phyloP scores from a whole-genome alignment of 1,140 invertebrate species.

The Drosophila biarmipes region DNA sequence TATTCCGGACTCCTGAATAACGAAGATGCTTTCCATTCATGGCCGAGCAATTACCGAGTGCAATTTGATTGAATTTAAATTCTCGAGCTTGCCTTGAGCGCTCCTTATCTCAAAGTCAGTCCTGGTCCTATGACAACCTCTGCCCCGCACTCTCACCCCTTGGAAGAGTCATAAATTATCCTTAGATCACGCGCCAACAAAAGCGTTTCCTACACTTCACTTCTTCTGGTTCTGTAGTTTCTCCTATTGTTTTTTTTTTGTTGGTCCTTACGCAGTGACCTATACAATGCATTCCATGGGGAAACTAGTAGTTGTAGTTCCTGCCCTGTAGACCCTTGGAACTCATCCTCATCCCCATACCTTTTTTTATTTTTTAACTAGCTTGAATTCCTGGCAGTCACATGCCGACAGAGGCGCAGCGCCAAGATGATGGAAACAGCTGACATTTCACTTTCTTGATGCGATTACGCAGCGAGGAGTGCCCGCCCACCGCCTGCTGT shows the following conservation, averaged over 20 bases:
- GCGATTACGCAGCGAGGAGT: constrained; percentile 65
- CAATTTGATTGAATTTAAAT: constrained; percentile 56
- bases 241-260: constrained; percentile 15
- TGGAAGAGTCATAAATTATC: constrained; percentile 52
- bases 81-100: constrained; percentile 26
- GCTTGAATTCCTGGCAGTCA: constrained; percentile 62
- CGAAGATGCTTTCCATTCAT: constrained; percentile 13
- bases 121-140: constrained; percentile 20
- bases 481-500: constrained; percentile 5
- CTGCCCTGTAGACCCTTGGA: not conserved
- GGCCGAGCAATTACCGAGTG: constrained; percentile 40
- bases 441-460: constrained; percentile 75
- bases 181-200: constrained; percentile 62
- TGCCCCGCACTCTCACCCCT: not conserved
- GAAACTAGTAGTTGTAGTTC: constrained; percentile 32
- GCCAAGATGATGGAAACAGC: constrained; percentile 65
- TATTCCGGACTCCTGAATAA: not conserved
- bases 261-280: constrained; percentile 55
- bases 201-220: constrained; percentile 34
- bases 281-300: constrained; percentile 58
- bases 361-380: constrained; percentile 59
- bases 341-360: not conserved
- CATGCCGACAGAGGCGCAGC: constrained; percentile 41
- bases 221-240: constrained; percentile 9
- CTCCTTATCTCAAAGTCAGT: constrained; percentile 46